Base-by-base conservation (phyloP, 2,113 vertebrate genomes). In the Engystomops pustulosus region DNA sequence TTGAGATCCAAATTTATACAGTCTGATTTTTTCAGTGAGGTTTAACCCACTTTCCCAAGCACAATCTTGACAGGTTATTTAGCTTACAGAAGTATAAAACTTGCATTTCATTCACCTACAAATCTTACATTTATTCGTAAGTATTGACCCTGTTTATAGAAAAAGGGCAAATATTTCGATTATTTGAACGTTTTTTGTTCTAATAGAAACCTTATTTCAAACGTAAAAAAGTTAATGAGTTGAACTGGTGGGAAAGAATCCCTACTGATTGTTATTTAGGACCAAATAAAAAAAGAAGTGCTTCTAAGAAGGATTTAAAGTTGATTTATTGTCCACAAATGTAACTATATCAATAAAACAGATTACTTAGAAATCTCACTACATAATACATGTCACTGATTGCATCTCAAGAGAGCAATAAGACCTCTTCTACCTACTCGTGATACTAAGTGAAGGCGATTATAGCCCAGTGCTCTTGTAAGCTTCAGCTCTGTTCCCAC, bases 271-370 rank as follows among this genome's bases (percentile, higher is more conserved):
- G 34, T 41, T 36, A 7, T 79, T 79, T 44, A 60, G 23, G 34
- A 36, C 53, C 34, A 60, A 36, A 38, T 36, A 78, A 78, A 55
- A 34, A n/a, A 38, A 14, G 6, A 76, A 11, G n/a, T 60, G 18
- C 38, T 41, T 79, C 76, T 36, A 79, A 58, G 51, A 79, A 76
- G 36, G 53, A 79, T 49, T 62, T 79, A 79, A 58, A 41, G 34
- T 60, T 60, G 53, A 79, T 58, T 79, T 79, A 79, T 60, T 79
- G 53, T 62, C 34, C n/a, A 41, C 32, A 79, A 44, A 62, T 78
- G 51, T 38, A 78, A 78, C 49, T 27, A 36, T 60, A 79, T 79
- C 76, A 79, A 79, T 79, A 79, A 79, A 79, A 62, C 76, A 79
- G 53, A 60, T 79, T 79, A 60, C 76, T 60, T 60, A 44, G 53